These are phyloP conservation scores for Orthochromis malagaraziensis DNA, from an alignment of 2,113 vertebrate species.

Conservation along the genomic window DNA sequence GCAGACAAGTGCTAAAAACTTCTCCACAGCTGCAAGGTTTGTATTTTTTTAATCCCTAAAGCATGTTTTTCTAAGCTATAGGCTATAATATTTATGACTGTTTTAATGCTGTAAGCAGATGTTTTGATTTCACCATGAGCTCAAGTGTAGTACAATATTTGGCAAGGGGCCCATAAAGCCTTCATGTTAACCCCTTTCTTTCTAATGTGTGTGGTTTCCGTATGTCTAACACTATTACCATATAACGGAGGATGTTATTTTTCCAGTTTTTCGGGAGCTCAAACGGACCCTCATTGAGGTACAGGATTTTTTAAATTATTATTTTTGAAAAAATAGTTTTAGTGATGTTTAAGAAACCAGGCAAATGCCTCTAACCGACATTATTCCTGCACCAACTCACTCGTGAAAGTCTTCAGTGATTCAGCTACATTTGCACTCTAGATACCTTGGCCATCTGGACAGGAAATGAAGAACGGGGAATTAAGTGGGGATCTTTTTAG, in stretches of 20 bases:
- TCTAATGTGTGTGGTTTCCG: slow-evolving; percentile 18
- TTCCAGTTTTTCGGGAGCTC: not conserved
- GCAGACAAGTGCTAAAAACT: slow-evolving; percentile 5
- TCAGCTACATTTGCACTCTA: slow-evolving; percentile 32
- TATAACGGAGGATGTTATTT: slow-evolving; percentile 10
- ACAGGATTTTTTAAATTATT: not conserved
- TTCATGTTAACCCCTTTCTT: slow-evolving; percentile 42
- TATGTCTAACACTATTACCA: slow-evolving; percentile 22
- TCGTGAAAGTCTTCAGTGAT: slow-evolving; percentile 20
- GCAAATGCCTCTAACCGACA: not conserved
- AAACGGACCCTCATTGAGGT: not conserved
- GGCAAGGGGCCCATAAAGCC: slow-evolving; percentile 31
- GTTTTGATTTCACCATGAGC: slow-evolving; percentile 47
- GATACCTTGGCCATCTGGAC: slow-evolving; percentile 52
- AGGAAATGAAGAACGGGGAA: slow-evolving; percentile 66
- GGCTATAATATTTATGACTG: slow-evolving; percentile 27
- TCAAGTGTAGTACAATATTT: slow-evolving; percentile 13
- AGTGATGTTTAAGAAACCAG: not conserved
- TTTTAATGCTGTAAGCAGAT: slow-evolving; percentile 27
- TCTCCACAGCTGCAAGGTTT: not conserved
- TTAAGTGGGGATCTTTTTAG: slow-evolving; percentile 36
- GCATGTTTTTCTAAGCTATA: slow-evolving; percentile 15
- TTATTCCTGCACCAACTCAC: not conserved
- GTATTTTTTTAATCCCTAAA: not conserved
- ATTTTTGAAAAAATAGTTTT: not conserved